These are phyloP conservation scores for Torymus tubicola DNA, from an alignment of 2,888 invertebrate genomes.

Conservation along the genomic window DNA sequence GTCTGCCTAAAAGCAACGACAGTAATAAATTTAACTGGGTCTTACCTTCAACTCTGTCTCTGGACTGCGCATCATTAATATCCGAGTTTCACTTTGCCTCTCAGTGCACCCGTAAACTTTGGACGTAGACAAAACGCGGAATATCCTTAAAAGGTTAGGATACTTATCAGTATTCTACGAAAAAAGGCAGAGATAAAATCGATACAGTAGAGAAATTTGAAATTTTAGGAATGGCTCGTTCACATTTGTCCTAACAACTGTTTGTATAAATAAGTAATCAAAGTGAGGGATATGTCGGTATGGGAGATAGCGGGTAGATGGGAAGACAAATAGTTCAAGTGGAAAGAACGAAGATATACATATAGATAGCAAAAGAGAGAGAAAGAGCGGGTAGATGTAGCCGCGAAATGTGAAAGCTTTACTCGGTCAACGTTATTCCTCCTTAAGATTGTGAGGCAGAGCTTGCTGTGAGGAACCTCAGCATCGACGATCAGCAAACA, in stretches of 20 bases:
- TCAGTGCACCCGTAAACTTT: slow-evolving; percentile 9
- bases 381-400: not conserved
- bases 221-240: no score
- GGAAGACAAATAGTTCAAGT: no score
- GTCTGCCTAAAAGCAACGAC: not conserved
- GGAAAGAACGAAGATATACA: no score
- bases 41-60: slow-evolving; percentile 27
- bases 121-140: slow-evolving; percentile 27
- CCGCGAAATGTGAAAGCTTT: slow-evolving; percentile 30
- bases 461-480: no score
- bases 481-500: slow-evolving; percentile 37
- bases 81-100: slow-evolving; percentile 26
- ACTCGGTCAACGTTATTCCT: slow-evolving; percentile 20
- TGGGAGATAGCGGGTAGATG: no score
- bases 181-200: no score
- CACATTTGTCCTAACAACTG: no score
- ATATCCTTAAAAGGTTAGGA: not conserved
- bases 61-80: slow-evolving; percentile 47
- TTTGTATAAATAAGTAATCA: no score
- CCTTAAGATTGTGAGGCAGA: slow-evolving; percentile 17
- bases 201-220: no score
- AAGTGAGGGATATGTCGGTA: no score
- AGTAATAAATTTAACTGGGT: slow-evolving; percentile 23
- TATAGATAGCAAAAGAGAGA: no score
- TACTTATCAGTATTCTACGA: not conserved